Evolutionary conservation across 2,113 vertebrate genomes (phyloP).

Genomic region (Gulo gulo): DNA sequence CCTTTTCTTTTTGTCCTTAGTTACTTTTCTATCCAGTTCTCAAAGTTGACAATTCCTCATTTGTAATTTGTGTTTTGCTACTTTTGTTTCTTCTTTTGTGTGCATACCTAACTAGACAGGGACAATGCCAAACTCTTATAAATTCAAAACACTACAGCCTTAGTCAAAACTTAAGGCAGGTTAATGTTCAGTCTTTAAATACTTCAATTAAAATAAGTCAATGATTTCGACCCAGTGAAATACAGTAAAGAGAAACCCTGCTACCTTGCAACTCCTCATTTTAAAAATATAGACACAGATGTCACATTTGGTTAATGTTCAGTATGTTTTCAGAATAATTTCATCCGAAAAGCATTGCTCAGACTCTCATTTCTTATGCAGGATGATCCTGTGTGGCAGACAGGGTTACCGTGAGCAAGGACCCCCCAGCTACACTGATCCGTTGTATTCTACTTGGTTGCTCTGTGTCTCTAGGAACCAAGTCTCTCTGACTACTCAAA

Average conservation of each 20-base stretch:
- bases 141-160: not conserved
- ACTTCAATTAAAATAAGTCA: not conserved
- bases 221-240: not conserved
- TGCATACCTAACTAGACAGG: not conserved
- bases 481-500: not conserved
- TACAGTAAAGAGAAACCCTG: not conserved
- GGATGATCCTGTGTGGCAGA: not conserved
- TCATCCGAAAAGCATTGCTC: not conserved
- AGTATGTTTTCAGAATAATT: not conserved
- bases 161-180: not conserved
- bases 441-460: accelerated
- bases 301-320: not conserved
- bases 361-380: not conserved
- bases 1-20: not conserved
- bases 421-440: accelerated
- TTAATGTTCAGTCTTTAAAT: not conserved
- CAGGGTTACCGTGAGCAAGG: not conserved
- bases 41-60: not conserved
- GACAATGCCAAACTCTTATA: not conserved
- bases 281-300: not conserved
- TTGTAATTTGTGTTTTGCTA: conserved; percentile 6
- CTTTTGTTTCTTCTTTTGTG: conserved; percentile 17
- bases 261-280: not conserved
- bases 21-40: not conserved
- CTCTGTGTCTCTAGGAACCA: not conserved